Percentiles rank a stretch among this genome's conserved stretches.
These are phyloP conservation scores for Rhabdophis nuchalis DNA, from an alignment of 2,797 vertebrate genomes.

Conservation along the genomic window DNA sequence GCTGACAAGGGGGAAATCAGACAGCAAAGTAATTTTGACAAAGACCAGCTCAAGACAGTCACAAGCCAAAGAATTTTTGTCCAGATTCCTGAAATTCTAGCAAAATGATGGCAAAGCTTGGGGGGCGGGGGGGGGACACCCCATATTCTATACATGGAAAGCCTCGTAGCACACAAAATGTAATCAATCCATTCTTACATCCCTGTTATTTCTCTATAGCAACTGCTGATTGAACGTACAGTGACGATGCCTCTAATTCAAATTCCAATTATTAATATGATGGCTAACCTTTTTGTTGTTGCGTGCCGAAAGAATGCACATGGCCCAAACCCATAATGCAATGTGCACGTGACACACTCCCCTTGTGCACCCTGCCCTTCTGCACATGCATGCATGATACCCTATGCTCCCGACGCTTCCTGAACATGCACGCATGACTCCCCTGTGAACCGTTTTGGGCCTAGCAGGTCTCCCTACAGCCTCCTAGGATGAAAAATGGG, in stretches of 20 bases:
- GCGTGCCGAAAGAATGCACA: no score
- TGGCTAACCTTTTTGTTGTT: no score
- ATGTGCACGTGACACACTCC: no score
- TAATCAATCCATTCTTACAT: background rate
- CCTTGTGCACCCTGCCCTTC: no score
- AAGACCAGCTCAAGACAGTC: slow-evolving; percentile 18
- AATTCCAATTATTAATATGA: background rate
- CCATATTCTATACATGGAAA: slow-evolving; percentile 34
- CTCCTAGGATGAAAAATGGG: no score
- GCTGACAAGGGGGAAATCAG: background rate
- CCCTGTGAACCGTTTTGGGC: no score
- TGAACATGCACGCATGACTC: no score
- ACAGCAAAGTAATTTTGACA: slow-evolving; percentile 14
- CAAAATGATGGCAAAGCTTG: background rate
- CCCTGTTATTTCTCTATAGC: slow-evolving; percentile 35
- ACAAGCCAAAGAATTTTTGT: slow-evolving; percentile 2
- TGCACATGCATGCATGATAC: no score
- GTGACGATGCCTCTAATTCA: slow-evolving; percentile 7
- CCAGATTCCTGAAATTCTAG: slow-evolving; percentile 28
- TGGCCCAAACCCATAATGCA: no score
- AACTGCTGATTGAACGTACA: slow-evolving; percentile 22
- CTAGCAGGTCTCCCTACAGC: no score
- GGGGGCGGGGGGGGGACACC: slow-evolving; percentile 39
- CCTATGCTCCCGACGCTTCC: no score
- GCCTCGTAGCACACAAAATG: background rate